These are phyloP conservation scores for Drosophila yooni DNA, from an alignment of 2,888 invertebrate species.

Conservation along the genomic window DNA sequence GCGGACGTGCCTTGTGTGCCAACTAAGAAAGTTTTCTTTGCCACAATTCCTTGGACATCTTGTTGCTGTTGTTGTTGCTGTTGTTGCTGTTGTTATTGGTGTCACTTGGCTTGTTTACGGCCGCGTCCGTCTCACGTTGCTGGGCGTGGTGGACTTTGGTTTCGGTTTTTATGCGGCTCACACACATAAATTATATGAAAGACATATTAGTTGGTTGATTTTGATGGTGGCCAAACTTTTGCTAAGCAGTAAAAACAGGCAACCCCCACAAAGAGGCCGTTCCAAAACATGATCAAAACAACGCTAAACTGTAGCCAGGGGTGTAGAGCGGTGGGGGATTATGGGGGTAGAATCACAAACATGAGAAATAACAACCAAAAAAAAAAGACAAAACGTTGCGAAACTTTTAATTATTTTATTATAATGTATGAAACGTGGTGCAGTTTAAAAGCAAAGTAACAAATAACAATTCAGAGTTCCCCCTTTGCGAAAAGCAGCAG, in stretches of 20 bases:
- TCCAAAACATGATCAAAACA: background rate
- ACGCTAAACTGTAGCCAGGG: background rate
- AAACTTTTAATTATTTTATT: conserved; percentile 1
- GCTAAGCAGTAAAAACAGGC: conserved; percentile 48
- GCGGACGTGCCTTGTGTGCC: conserved; percentile 67
- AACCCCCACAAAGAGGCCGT: background rate
- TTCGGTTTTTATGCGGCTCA: conserved; percentile 57
- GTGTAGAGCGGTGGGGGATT: background rate
- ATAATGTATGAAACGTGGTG: background rate
- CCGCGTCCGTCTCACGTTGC: conserved; percentile 42
- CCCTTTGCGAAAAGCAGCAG: background rate
- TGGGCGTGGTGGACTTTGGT: conserved; percentile 42
- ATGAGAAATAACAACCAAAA: background rate
- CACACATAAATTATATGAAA: conserved; percentile 67
- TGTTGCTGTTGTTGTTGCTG: background rate
- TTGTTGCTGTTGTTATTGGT: conserved; percentile 27
- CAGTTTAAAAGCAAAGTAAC: background rate
- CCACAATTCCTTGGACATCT: conserved; percentile 5
- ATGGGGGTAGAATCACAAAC: background rate
- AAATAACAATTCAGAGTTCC: background rate
- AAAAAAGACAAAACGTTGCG: background rate
- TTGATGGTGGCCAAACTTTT: conserved; percentile 60
- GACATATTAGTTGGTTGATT: conserved; percentile 69
- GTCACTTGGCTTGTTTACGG: conserved; percentile 60
- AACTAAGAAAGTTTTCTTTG: conserved; percentile 63